Base-by-base conservation (phyloP, 1,140 invertebrate species). In the Papilio machaon region DNA sequence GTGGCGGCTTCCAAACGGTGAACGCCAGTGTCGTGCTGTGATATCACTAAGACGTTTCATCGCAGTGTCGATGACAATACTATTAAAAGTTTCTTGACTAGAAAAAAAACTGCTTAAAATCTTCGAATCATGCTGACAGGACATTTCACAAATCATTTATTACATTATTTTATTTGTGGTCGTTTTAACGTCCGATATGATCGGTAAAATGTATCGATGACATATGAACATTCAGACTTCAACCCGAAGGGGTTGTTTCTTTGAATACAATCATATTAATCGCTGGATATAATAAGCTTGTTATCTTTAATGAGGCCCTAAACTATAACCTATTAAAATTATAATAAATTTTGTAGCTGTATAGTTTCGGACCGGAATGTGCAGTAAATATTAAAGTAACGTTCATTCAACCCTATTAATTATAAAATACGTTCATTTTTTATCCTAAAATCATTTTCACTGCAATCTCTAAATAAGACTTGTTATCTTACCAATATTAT, bases 91-190 rank as follows among this genome's bases (percentile, higher is more conserved):
- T 87, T 88, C 88, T 82, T 84, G 83, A 64, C 79, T 67, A 83
- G 81, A 91, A 91, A 92, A 90, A 90, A 89, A 85, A 35, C 86
- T 58, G 17, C 54, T 17, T 84, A 88, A 81, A 85, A 81, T 54
- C 83, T 87, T 89, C 87, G 89, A 84, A 88, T 94, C 93, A 94
- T 91, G 93, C 93, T 94, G 93, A 94, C 92, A 93, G 87, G 81
- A 88, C 93, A 89, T 94, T 89, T 93, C 84, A 91, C 88, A 91
- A 89, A 92, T 90, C 91, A 89, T 93, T 93, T 91, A 91, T 93
- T 90, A 93, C 89, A 86, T 85, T 91, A 89, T 90, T 91, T 92
- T 91, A 86, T 85, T 74, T 85, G 80, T 82, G 86, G 84, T 83
- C 75, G 79, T 88, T 86, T 86, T 86, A 82, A 87, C 82, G 46